Conservation (phyloP, 2,113 vertebrate species). For the Corvus cornix region DNA sequence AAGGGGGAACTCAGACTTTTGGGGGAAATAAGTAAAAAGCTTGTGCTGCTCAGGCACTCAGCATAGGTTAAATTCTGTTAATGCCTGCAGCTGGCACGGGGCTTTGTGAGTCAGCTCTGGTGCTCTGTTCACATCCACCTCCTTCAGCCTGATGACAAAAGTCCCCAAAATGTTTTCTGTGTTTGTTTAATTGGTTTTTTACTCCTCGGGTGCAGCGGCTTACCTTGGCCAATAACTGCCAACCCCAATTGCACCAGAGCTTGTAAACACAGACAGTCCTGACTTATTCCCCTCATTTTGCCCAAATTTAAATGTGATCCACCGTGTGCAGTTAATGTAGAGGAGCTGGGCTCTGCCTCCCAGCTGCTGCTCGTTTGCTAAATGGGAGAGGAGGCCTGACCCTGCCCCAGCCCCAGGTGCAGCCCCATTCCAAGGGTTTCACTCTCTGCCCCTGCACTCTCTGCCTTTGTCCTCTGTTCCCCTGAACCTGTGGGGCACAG, state of each 20-base stretch:
- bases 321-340: not conserved
- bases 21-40: not conserved
- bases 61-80: not conserved
- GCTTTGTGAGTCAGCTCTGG: rapidly evolving
- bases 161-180: not conserved
- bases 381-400: not conserved
- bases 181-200: not conserved
- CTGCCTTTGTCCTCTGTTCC: rapidly evolving
- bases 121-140: not conserved
- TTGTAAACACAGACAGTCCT: not conserved
- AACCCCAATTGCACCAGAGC: rapidly evolving
- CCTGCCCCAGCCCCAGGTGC: not conserved
- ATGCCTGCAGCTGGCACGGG: rapidly evolving
- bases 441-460: too few species aligned
- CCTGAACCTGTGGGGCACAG: rapidly evolving
- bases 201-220: too few species aligned
- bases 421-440: rapidly evolving
- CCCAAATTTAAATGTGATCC: not conserved
- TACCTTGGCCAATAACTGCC: not conserved
- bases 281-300: not conserved
- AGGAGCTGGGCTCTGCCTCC: not conserved
- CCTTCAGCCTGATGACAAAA: not conserved
- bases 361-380: not conserved
- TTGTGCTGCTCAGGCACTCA: not conserved
- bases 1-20: not conserved